These are phyloP conservation scores for Muscina levida DNA, from an alignment of 2,888 invertebrate species.

Conservation along the genomic window DNA sequence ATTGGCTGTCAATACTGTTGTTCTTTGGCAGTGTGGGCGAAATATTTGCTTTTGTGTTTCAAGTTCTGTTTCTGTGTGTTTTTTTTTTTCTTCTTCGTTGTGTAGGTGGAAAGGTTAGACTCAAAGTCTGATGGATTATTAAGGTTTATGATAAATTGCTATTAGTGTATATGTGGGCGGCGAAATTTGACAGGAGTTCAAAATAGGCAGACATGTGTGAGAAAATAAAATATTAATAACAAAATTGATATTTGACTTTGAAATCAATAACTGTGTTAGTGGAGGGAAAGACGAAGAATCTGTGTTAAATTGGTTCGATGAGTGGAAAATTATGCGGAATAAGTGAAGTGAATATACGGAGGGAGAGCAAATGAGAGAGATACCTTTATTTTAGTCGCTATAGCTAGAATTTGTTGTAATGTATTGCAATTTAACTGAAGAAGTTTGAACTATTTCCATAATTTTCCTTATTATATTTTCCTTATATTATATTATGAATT, in stretches of 20 bases:
- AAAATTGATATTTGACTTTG: conserved; percentile 10
- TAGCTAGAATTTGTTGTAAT: too few relatives aligned
- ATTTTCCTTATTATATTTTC: too few relatives aligned
- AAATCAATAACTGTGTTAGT: conserved; percentile 4
- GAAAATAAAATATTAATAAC: background rate
- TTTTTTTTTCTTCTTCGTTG: background rate
- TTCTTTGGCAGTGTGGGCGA: background rate
- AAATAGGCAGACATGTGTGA: background rate
- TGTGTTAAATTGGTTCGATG: too few relatives aligned
- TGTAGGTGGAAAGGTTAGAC: conserved; percentile 2
- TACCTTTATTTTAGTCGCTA: too few relatives aligned
- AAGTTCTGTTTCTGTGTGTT: background rate
- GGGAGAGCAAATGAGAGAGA: too few relatives aligned
- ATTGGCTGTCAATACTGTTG: background rate
- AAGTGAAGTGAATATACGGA: too few relatives aligned
- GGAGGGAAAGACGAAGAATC: too few relatives aligned
- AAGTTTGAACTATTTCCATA: too few relatives aligned
- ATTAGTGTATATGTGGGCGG: conserved; percentile 8
- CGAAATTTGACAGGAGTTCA: background rate
- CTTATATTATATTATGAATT: too few relatives aligned
- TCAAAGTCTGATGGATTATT: conserved; percentile 30
- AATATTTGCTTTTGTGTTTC: background rate
- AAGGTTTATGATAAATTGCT: conserved; percentile 34
- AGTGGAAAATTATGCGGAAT: too few relatives aligned
- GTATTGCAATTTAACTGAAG: too few relatives aligned